Evolutionary conservation across 2,797 vertebrate genomes (phyloP).

Genomic region (Dendrocincla fuliginosa): DNA sequence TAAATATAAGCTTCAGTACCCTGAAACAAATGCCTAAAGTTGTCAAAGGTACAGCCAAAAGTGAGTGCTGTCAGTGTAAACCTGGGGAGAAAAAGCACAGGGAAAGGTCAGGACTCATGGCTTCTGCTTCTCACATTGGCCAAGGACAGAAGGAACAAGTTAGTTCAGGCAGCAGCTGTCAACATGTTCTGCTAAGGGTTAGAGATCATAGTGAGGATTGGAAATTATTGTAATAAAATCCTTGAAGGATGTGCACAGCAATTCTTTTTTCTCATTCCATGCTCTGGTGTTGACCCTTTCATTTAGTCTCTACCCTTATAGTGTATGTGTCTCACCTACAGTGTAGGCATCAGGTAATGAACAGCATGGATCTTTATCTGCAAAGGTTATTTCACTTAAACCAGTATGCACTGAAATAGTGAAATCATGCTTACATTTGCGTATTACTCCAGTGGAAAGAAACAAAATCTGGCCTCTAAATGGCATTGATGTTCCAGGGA

Average conservation of each 20-base stretch:
- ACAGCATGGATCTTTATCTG: not conserved
- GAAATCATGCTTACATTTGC: not conserved
- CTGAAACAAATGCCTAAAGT: not conserved
- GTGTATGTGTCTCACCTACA: not conserved
- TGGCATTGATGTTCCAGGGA: not conserved
- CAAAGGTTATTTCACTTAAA: not conserved
- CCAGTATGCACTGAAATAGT: not conserved
- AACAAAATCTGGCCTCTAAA: not conserved
- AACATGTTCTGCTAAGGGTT: not conserved
- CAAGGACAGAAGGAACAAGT: not conserved
- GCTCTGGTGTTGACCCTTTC: not conserved
- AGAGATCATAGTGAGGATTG: not conserved
- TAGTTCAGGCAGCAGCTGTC: not conserved
- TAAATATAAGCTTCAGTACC: not conserved
- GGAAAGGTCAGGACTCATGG: not conserved
- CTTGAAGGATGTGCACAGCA: not conserved
- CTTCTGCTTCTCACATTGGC: not conserved
- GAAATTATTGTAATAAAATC: not conserved
- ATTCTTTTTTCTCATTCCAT: not conserved
- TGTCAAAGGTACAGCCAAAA: not conserved
- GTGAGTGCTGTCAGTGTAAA: not conserved
- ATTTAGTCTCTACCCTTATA: not conserved
- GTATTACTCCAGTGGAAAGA: not conserved
- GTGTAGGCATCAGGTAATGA: not conserved
- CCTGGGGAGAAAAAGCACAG: not conserved